Evolutionary conservation across 2,113 vertebrate species (phyloP), one percentile per base, ranked within the genome.

Genomic region (Erythrocebus patas): DNA sequence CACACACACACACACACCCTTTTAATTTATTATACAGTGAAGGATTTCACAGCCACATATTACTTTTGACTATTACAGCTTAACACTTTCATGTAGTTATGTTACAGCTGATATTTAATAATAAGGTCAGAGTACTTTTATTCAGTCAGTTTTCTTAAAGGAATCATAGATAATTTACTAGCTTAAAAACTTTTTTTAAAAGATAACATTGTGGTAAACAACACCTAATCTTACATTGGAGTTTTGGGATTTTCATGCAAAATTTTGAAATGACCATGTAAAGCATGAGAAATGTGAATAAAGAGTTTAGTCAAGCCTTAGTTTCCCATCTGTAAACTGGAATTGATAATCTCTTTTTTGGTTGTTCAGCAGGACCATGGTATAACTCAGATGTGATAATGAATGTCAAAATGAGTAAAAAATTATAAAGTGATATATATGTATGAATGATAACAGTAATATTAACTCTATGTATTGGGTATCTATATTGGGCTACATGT

Each of bases 11-110:
- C 12, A 59, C 57, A 52, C 12, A 25, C 20, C 2, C 30, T 18
- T 85, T 93, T 89, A 81, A 90, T 76, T 95, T 85, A 38, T 7
- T 16, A 70, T 52, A 91, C 30, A 88, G 61, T 72, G 61, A 88
- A 94, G 32, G 95, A 89, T 90, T 92, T 82, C 50, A 96, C 14
- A 93, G 81, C 17, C 55, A 16, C 55, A 55, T 83, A n/a, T 93
- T 88, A 88, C 70, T 78, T 75, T 90, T 59, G n/a, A 61, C 40
- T 80, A 75, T 81, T 85, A 86, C 25, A 95, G 35, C 30, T 75
- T 80, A 81, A 86, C 30, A 85, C 9, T 85, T 85, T 45, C 16
- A 72, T 66, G 40, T n/a, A 80, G 13, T 75, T 76, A 82, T 18
- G 30, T 70, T 93, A 61, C 55, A 91, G 27, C 6, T 83, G 32